Conservation (phyloP, 2,888 invertebrate genomes). For the Minunthozetes semirufus region DNA sequence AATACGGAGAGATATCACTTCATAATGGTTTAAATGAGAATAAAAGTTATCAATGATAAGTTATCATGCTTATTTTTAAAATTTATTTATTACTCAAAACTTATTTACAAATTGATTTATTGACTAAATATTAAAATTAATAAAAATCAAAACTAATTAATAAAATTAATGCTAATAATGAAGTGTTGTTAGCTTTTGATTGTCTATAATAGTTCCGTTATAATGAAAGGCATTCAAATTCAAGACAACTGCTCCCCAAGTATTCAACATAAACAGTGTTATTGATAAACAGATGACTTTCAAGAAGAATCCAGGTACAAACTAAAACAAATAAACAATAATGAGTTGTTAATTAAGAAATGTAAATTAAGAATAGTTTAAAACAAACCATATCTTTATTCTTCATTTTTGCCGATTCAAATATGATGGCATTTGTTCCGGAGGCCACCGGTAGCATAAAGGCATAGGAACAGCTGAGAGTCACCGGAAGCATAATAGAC, state of each 20-base stretch:
- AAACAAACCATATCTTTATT: constrained; percentile 66
- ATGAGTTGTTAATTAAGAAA: not conserved
- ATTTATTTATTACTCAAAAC: no score
- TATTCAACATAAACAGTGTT: constrained; percentile 64
- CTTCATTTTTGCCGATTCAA: constrained; percentile 70
- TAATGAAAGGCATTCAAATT: constrained; percentile 32
- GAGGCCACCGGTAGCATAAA: constrained; percentile 90
- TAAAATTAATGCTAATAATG: not conserved
- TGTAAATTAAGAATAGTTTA: not conserved
- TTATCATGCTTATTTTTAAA: no score
- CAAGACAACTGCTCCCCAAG: constrained; percentile 56
- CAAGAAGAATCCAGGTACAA: constrained; percentile 68
- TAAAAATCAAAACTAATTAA: not conserved
- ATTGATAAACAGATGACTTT: constrained; percentile 64
- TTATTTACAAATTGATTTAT: not conserved
- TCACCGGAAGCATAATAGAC: constrained; percentile 79
- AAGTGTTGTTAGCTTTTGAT: not conserved
- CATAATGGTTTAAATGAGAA: no score
- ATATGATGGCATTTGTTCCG: constrained; percentile 88
- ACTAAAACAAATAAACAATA: no score
- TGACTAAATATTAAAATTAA: not conserved
- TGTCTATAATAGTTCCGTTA: not conserved
- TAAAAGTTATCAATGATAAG: no score
- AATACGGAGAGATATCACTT: no score
- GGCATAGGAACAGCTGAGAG: constrained; percentile 78